Conservation (phyloP, 2,797 vertebrate genomes). For the Merluccius polli region DNA sequence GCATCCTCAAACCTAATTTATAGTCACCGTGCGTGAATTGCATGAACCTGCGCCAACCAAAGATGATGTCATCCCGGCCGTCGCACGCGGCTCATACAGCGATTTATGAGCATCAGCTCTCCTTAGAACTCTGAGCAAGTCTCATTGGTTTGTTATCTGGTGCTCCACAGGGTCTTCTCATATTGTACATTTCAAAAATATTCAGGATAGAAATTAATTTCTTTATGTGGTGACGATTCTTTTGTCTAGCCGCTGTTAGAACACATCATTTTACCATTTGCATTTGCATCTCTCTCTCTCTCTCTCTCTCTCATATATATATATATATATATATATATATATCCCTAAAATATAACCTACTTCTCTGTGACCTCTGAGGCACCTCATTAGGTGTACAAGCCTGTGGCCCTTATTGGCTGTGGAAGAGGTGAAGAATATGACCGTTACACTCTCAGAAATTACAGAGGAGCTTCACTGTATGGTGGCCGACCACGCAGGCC, state of each 20-base stretch:
- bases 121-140: not conserved
- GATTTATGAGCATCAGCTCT: not conserved
- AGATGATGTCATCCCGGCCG: too few species aligned
- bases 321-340: not conserved
- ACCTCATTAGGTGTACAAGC: constrained; percentile 20
- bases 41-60: too few species aligned
- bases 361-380: constrained; percentile 61
- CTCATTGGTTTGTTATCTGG: not conserved
- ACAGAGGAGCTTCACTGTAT: constrained; percentile 75
- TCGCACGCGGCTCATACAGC: too few species aligned
- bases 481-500: constrained; percentile 2
- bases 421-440: constrained; percentile 87
- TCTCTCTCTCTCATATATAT: not conserved
- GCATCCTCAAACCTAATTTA: too few species aligned
- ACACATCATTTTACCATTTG: constrained; percentile 21
- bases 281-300: constrained; percentile 9
- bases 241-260: constrained; percentile 22
- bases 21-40: too few species aligned
- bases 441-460: constrained; percentile 90
- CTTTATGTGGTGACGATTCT: constrained; percentile 28
- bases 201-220: not conserved
- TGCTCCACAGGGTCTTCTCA: not conserved
- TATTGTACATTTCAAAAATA: not conserved
- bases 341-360: not conserved
- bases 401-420: constrained; percentile 77